phyloP scores from a whole-genome alignment of 2,888 invertebrate species.

The Rhamphomyia laevipes region DNA sequence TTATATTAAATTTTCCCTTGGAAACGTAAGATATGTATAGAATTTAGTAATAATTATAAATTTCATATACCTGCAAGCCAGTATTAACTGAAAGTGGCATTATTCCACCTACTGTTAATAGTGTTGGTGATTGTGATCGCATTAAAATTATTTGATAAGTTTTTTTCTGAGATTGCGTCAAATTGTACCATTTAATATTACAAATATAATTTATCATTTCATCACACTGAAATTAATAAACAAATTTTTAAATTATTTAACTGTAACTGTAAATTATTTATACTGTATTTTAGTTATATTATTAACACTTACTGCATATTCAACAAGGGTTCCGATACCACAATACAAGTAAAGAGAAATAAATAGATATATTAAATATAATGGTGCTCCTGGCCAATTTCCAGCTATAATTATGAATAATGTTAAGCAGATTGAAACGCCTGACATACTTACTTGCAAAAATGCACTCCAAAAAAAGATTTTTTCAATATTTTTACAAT shows the following conservation, averaged over 20 bases:
- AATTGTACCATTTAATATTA: no score
- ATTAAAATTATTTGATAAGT: background rate
- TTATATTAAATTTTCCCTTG: no score
- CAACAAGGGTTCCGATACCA: background rate
- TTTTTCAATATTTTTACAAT: no score
- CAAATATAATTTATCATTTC: no score
- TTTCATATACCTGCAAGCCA: background rate
- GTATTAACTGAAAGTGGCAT: background rate
- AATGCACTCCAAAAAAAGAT: background rate
- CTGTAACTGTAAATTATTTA: no score
- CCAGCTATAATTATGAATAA: background rate
- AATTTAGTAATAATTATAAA: no score
- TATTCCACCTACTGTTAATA: background rate
- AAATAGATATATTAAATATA: background rate
- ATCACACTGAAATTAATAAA: no score
- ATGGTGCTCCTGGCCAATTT: background rate
- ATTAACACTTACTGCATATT: background rate
- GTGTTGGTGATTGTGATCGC: background rate
- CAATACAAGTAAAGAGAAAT: background rate
- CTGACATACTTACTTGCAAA: background rate
- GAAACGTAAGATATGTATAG: no score
- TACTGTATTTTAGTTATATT: no score
- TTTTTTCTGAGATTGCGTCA: background rate
- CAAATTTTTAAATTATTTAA: no score
- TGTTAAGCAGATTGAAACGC: background rate